Evolutionary conservation across 2,888 invertebrate species (phyloP).

Genomic region (Holacanthella duospinosa): DNA sequence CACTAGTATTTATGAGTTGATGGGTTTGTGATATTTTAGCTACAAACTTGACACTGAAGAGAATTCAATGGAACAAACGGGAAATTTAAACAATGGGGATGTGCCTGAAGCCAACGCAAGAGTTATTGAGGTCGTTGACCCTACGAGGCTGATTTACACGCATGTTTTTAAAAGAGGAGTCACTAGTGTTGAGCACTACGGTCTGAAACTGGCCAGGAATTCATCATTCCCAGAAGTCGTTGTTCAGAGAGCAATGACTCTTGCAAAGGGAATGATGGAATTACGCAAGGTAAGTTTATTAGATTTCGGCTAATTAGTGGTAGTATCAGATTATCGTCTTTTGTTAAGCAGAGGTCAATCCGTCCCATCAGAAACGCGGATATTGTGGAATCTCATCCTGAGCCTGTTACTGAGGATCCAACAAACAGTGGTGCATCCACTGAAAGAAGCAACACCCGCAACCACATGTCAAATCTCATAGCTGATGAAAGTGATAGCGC

Average conservation of each 20-base stretch:
- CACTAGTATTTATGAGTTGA: too few relatives aligned
- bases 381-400: too few relatives aligned
- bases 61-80: not conserved
- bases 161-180: conserved; percentile 54
- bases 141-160: conserved; percentile 48
- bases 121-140: not conserved
- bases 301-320: too few relatives aligned
- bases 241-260: conserved; percentile 12
- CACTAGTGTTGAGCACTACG: conserved; percentile 54
- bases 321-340: too few relatives aligned
- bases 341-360: too few relatives aligned
- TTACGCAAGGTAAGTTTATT: not conserved
- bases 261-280: conserved; percentile 13
- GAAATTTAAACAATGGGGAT: not conserved
- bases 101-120: not conserved
- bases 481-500: not conserved
- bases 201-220: conserved; percentile 53
- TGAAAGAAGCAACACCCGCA: too few relatives aligned
- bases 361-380: too few relatives aligned
- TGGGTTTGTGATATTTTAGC: too few relatives aligned
- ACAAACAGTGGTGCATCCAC: too few relatives aligned
- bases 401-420: too few relatives aligned
- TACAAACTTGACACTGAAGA: conserved; percentile 8
- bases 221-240: conserved; percentile 48
- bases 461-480: not conserved